Percentiles rank a stretch among this genome's conserved stretches.
Evolutionary conservation across 1,140 invertebrate genomes (phyloP).

Genomic region (Alviniconcha marisindica): DNA sequence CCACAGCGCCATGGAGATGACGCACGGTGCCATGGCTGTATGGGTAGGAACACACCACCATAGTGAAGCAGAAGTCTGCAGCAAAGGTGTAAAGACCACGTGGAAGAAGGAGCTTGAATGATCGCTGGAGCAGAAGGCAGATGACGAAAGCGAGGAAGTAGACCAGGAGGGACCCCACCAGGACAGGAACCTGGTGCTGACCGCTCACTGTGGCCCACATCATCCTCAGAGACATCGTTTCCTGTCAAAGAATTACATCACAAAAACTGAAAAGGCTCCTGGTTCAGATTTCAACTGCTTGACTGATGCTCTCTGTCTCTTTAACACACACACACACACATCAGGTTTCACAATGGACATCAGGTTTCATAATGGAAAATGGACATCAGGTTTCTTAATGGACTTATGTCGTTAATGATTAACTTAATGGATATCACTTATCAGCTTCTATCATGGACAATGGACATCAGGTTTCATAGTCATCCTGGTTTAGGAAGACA

Average conservation of each 20-base stretch:
- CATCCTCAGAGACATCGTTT: not conserved
- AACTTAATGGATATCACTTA: too few relatives aligned
- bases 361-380: too few relatives aligned
- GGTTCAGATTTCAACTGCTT: too few relatives aligned
- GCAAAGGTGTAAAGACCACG: constrained; percentile 37
- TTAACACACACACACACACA: constrained; percentile 13
- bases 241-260: too few relatives aligned
- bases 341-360: too few relatives aligned
- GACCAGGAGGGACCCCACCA: constrained; percentile 33
- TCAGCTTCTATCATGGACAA: too few relatives aligned
- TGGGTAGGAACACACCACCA: constrained; percentile 48
- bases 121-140: constrained; percentile 42
- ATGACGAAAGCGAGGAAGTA: constrained; percentile 43
- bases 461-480: too few relatives aligned
- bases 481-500: too few relatives aligned
- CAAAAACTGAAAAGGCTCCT: too few relatives aligned
- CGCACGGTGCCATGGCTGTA: constrained; percentile 49
- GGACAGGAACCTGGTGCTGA: not conserved
- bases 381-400: too few relatives aligned
- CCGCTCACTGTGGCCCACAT: constrained; percentile 1
- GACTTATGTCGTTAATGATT: too few relatives aligned
- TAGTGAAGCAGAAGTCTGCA: constrained; percentile 49
- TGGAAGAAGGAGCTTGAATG: constrained; percentile 39
- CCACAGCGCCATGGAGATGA: constrained; percentile 39
- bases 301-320: too few relatives aligned